Percentiles rank a stretch among this genome's conserved stretches.
Conservation (phyloP, 2,888 invertebrate species). For the Incurvaria masculella region DNA sequence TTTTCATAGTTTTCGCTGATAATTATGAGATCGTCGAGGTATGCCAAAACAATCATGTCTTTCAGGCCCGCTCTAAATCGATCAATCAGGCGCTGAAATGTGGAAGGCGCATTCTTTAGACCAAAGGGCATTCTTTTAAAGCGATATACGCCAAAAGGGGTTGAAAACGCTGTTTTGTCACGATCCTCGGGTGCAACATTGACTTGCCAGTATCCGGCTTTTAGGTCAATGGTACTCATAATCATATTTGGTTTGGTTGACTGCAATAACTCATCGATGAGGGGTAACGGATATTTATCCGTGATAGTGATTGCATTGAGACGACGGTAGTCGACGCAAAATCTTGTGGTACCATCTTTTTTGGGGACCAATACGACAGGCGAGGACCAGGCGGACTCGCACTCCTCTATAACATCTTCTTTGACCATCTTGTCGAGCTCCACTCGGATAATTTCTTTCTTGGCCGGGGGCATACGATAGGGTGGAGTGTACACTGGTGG, state of each 20-base stretch:
- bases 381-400: slow-evolving; percentile 23
- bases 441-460: slow-evolving; percentile 17
- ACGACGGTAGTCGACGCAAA: slow-evolving; percentile 22
- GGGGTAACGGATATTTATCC: slow-evolving; percentile 21
- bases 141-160: no score
- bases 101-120: slow-evolving; percentile 17
- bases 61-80: slow-evolving; percentile 11
- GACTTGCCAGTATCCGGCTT: slow-evolving; percentile 27
- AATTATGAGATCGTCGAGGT: slow-evolving; percentile 17
- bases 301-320: slow-evolving; percentile 14
- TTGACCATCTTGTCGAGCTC: slow-evolving; percentile 19
- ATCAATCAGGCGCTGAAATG: slow-evolving; percentile 16
- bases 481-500: no score
- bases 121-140: slow-evolving; percentile 20
- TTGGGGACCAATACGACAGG: slow-evolving; percentile 24
- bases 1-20: slow-evolving; percentile 15
- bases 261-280: slow-evolving; percentile 25
- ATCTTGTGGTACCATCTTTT: slow-evolving; percentile 17
- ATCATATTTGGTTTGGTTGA: slow-evolving; percentile 16
- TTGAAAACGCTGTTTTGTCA: slow-evolving; percentile 17
- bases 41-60: slow-evolving; percentile 12
- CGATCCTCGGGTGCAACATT: slow-evolving; percentile 13
- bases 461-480: no score
- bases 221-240: slow-evolving; percentile 25
- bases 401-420: slow-evolving; percentile 23